Evolutionary conservation across 1,140 invertebrate genomes (phyloP).

Genomic region (Ostrea edulis): DNA sequence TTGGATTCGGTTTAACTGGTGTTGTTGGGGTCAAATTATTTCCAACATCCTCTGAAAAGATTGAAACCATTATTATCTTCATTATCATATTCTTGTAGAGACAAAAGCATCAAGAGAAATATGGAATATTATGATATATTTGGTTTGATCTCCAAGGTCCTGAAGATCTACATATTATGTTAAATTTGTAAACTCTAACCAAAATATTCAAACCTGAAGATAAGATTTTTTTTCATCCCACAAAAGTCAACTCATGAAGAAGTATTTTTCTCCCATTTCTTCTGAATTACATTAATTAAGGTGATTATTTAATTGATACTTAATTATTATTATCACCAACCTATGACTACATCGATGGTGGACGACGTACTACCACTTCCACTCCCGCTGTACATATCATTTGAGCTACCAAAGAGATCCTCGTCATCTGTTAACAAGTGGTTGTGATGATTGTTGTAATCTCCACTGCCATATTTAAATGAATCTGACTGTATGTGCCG

Average conservation of each 20-base stretch:
- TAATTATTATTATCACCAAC: not conserved
- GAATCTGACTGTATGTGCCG: not conserved
- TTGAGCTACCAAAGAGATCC: not conserved
- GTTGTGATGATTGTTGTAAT: not conserved
- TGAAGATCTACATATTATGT: too few relatives aligned
- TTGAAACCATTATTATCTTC: too few relatives aligned
- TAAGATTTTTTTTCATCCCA: too few relatives aligned
- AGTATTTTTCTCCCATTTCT: too few relatives aligned
- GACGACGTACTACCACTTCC: not conserved
- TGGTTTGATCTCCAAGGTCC: too few relatives aligned
- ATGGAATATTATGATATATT: too few relatives aligned
- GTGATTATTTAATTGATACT: not conserved
- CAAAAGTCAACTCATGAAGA: too few relatives aligned
- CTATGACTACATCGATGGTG: not conserved
- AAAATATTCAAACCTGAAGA: too few relatives aligned
- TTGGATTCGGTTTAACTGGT: not conserved
- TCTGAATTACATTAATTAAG: too few relatives aligned
- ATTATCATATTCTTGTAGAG: too few relatives aligned
- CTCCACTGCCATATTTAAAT: not conserved
- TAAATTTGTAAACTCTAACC: too few relatives aligned
- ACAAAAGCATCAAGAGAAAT: too few relatives aligned
- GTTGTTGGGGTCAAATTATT: not conserved
- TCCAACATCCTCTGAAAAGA: not conserved
- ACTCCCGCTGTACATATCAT: not conserved
- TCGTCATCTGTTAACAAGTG: not conserved